phyloP scores from a whole-genome alignment of 2,888 invertebrate species.

The Pyrocoelia pectoralis region DNA sequence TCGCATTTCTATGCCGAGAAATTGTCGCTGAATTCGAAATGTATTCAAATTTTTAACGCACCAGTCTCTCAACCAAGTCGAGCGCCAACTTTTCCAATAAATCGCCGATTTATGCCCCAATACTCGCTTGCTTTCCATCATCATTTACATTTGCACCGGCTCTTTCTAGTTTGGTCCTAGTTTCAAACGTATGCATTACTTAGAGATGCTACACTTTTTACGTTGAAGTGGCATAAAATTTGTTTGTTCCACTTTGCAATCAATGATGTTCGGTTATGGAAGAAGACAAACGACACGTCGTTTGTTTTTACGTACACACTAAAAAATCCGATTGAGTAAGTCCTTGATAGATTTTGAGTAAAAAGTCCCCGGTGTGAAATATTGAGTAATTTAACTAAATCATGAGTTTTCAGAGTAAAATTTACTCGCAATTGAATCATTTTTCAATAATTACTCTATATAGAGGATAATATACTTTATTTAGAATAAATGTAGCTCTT shows the following conservation, averaged over 20 bases:
- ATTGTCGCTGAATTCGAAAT: slow-evolving; percentile 41
- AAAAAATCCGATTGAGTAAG: too few relatives aligned
- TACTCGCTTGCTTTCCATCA: slow-evolving; percentile 28
- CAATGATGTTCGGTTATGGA: slow-evolving; percentile 8
- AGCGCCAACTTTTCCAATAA: slow-evolving; percentile 38
- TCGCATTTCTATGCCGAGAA: slow-evolving; percentile 35
- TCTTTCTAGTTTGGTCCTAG: slow-evolving; percentile 27
- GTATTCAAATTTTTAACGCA: slow-evolving; percentile 42
- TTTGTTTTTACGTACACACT: neutral
- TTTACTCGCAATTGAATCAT: too few relatives aligned
- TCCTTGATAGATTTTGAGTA: too few relatives aligned
- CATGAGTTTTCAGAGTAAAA: too few relatives aligned
- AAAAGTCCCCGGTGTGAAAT: too few relatives aligned
- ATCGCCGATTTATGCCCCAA: slow-evolving; percentile 33
- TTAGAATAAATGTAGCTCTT: too few relatives aligned
- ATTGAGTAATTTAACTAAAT: too few relatives aligned
- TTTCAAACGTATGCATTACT: slow-evolving; percentile 32
- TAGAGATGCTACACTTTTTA: slow-evolving; percentile 9
- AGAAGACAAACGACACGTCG: slow-evolving; percentile 14
- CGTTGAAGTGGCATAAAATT: slow-evolving; percentile 23
- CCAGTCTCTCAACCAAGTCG: slow-evolving; percentile 37
- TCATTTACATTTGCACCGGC: slow-evolving; percentile 37
- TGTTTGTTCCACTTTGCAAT: slow-evolving; percentile 31
- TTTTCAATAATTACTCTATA: too few relatives aligned
- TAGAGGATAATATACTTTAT: too few relatives aligned